phyloP scores from a whole-genome alignment of 1,140 invertebrate genomes.

The Stegodyphus dumicola region DNA sequence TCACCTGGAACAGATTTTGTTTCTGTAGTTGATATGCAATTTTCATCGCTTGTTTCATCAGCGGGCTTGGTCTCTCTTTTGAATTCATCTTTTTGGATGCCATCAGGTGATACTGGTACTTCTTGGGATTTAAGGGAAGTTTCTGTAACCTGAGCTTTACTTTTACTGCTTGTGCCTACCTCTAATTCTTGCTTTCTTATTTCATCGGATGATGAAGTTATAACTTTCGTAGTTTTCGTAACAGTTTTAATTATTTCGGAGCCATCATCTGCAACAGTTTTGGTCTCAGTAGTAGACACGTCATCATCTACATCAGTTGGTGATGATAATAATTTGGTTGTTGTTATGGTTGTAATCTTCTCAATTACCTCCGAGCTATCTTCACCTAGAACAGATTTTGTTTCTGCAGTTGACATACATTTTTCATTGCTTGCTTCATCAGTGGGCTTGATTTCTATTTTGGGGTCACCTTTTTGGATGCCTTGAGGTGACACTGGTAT shows the following conservation, averaged over 20 bases:
- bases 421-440: neutral
- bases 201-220: neutral
- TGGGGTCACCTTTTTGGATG: too few relatives aligned
- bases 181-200: too few relatives aligned
- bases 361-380: neutral
- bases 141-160: too few relatives aligned
- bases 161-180: too few relatives aligned
- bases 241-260: neutral
- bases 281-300: neutral
- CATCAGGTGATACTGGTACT: neutral
- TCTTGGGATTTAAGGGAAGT: too few relatives aligned
- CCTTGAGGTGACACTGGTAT: too few relatives aligned
- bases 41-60: conserved; percentile 9
- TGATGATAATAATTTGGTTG: neutral
- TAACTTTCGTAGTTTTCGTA: neutral
- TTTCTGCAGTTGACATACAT: neutral
- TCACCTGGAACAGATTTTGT: neutral
- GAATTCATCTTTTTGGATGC: neutral
- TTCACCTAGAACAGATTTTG: neutral
- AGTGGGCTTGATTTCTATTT: too few relatives aligned
- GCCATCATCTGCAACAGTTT: neutral
- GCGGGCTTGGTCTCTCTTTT: neutral
- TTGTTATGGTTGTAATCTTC: too few relatives aligned
- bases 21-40: neutral
- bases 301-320: neutral